Base-by-base conservation (phyloP, 2,888 invertebrate genomes). In the Aleiodes alternator region DNA sequence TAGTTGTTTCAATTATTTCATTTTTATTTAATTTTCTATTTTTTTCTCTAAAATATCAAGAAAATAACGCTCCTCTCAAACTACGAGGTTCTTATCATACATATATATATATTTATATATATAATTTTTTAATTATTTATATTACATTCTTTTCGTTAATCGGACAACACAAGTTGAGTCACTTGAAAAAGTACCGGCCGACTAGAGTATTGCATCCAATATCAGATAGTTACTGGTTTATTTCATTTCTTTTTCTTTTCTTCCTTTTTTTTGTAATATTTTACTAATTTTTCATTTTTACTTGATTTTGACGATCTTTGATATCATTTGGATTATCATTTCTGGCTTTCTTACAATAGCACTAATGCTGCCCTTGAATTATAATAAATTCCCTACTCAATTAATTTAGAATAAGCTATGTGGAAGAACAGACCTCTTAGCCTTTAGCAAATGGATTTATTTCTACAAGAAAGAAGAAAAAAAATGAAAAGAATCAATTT, bases 391-490 rank as follows among this genome's bases (percentile, higher is more conserved):
- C 72, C 72, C 79, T 80, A 80, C 73, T 80, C 78, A 82, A 79
- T 80, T 81, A 82, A 76, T 82, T 82, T 85, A 87, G 84, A 86
- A 87, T 87, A 85, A 86, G 83, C 85, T 87, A 85, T 85, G 82
- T 85, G 88, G 88, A 88, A 88, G 87, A 88, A 84, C 87, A 84
- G 83, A 87, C 82, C 82, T 85, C n/a, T 87, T 84, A 86, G 85
- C 87, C 86, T 79, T 23, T 84, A 85, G 83, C 85, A 77, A 87
- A 87, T 82, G 78, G 79, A 83, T 50, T 68, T 68, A 83, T 72
- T 77, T 74, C 73, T 71, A 70, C 50, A 48, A 38, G 43, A 64
- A 23, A 50, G 5, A 50, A 50, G n/a, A n/a, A 48, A 16, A 4
- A n/a, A 53, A 14, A 8, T 48, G 56, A 74, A 72, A 75, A 73